Conservation (phyloP, 2,888 invertebrate genomes). For the Silvanus unidentatus region DNA sequence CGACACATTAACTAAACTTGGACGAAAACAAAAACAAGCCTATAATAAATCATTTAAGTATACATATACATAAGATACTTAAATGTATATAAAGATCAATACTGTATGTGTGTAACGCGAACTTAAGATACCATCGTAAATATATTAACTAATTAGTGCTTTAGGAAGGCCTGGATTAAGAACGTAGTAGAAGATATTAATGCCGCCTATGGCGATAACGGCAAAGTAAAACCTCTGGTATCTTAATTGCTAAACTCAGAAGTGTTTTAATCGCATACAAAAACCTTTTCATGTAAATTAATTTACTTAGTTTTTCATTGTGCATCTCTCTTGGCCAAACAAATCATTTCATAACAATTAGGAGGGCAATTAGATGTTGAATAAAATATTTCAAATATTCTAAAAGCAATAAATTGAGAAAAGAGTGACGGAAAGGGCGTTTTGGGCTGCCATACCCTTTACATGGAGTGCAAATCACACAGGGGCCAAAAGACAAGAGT, state of each 20-base stretch:
- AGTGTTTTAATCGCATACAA: constrained; percentile 7
- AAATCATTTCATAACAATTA: no score
- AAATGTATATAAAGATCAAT: constrained; percentile 15
- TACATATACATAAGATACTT: no score
- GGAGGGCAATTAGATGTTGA: no score
- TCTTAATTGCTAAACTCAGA: constrained; percentile 18
- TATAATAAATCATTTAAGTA: constrained; percentile 21
- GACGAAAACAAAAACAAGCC: constrained; percentile 16
- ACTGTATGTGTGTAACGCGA: constrained; percentile 9
- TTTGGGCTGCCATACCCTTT: no score
- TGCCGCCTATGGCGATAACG: constrained; percentile 11
- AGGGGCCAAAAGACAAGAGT: constrained; percentile 13
- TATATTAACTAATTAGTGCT: constrained; percentile 21
- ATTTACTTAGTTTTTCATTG: no score
- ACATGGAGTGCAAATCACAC: no score
- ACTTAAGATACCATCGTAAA: constrained; percentile 19
- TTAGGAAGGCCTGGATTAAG: constrained; percentile 16
- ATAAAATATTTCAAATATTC: no score
- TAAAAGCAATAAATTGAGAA: no score
- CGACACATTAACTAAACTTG: constrained; percentile 11
- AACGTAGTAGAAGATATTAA: constrained; percentile 14
- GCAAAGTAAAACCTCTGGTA: constrained; percentile 14
- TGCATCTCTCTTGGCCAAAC: no score
- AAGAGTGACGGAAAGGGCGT: no score
- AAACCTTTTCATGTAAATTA: neutral